Conservation (phyloP, 2,888 invertebrate species). For the Pyrrhia umbra region DNA sequence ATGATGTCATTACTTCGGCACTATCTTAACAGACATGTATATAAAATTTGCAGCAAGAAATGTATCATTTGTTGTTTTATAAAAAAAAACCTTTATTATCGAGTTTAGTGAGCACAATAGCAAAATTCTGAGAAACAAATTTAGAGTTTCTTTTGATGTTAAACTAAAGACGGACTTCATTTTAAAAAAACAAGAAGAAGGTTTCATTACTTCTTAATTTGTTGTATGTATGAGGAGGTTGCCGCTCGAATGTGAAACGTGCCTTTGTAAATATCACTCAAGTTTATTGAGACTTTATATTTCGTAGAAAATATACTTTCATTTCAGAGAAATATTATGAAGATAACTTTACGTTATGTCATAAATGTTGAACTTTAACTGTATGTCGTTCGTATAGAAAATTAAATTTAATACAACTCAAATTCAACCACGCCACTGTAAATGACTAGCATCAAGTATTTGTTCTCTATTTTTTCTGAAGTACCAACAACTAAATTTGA, state of each 20-base stretch:
- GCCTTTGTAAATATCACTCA: conserved; percentile 1
- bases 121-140: conserved; percentile 34
- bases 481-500: not conserved
- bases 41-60: conserved; percentile 8
- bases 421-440: too few relatives aligned
- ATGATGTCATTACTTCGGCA: conserved; percentile 7
- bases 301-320: conserved; percentile 11
- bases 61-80: conserved; percentile 1
- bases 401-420: not conserved
- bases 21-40: conserved; percentile 1
- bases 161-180: conserved; percentile 35
- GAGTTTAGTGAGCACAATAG: conserved; percentile 12
- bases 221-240: conserved; percentile 20
- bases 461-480: too few relatives aligned
- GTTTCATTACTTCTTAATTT: conserved; percentile 46
- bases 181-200: conserved; percentile 42
- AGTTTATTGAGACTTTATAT: conserved; percentile 5
- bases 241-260: conserved; percentile 8
- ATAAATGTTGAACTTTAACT: conserved; percentile 17
- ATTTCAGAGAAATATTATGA: conserved; percentile 1
- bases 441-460: not conserved
- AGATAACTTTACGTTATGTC: not conserved
- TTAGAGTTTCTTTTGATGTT: conserved; percentile 31
- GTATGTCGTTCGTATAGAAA: not conserved
- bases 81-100: conserved; percentile 2